Base-by-base conservation (phyloP, 2,797 vertebrate genomes). In the Calcarius lapponicus region DNA sequence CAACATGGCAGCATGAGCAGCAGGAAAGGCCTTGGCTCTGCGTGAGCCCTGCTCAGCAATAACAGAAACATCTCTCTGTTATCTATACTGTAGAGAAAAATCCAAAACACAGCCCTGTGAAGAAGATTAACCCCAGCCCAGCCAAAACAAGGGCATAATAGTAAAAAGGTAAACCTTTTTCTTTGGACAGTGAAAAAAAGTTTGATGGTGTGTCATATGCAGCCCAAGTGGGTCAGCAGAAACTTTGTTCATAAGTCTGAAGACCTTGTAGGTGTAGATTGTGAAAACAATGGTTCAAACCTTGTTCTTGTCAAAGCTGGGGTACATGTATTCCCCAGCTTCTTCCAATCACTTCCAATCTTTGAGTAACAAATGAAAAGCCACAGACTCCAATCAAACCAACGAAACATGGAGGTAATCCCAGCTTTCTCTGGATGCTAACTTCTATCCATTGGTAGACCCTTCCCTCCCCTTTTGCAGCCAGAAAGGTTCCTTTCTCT, bases 1-100 rank as follows among this genome's bases (percentile, higher is more conserved):
- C n/a, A 60, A 1, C 18, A 3, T 1, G 13, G 9, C 38, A 79
- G 13, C 1, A 42, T 0, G 0, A 48, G 17, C 25, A 66, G 11
- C 31, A 72, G 40, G 7, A 32, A 54, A 43, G 22, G 13, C 60
- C 40, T 66, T 61, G 53, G 40, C 5, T 60, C 29, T 20, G 26
- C 21, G 40, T 17, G 28, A 47, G 17, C 7, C 7, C 32, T 61
- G 36, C 17, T 50, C 61, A 61, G 20, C 17, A 67, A n/a, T 8
- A 31, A n/a, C 17, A 72, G 36, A 60, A 42, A 13, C 24, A 67
- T 61, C 36, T 66, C 60, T 54, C 0, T 36, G 13, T 36, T 67
- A 25, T 36, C 47, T 67, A 5, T 32, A 26, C 8, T 50, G 11
- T 20, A 9, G 22, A 79, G 28, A 61, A 10, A 85, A 48, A 61